Evolutionary conservation across 2,888 invertebrate species (phyloP).

Genomic region (Brachylomia viminalis): DNA sequence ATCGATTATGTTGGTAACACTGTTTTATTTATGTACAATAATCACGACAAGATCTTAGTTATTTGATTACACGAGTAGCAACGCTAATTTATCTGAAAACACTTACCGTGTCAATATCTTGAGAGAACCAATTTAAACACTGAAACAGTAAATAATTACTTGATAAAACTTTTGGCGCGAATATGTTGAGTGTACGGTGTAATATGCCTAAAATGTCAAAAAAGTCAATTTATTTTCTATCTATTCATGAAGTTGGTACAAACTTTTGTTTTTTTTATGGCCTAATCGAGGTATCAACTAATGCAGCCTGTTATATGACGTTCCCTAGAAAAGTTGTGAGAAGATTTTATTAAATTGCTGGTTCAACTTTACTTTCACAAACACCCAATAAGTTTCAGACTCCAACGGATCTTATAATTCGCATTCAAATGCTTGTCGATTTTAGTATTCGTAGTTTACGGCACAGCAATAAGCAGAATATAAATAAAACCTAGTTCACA

Average conservation of each 20-base stretch:
- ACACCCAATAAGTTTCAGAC: not conserved
- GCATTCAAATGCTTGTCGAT: not conserved
- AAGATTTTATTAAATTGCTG: not conserved
- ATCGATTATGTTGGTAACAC: conserved; percentile 73
- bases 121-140: not conserved
- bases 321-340: not conserved
- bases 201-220: conserved; percentile 36
- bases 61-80: not conserved
- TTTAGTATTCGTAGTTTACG: not conserved
- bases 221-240: conserved; percentile 35
- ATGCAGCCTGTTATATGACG: not conserved
- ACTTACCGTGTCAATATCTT: conserved; percentile 51
- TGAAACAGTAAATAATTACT: conserved; percentile 1
- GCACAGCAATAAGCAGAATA: not conserved
- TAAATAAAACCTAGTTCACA: too few species aligned
- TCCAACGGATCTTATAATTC: not conserved
- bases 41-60: not conserved
- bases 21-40: conserved; percentile 67
- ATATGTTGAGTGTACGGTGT: conserved; percentile 25
- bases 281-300: not conserved
- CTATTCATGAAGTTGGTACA: conserved; percentile 4
- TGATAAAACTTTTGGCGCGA: conserved; percentile 70
- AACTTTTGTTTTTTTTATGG: conserved; percentile 2
- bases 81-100: not conserved
- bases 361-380: not conserved